A percentile compares a stretch with the other conserved stretches of the same genome.
phyloP scores from a whole-genome alignment of 1,140 invertebrate genomes.

The Lamellibrachia luymesi region DNA sequence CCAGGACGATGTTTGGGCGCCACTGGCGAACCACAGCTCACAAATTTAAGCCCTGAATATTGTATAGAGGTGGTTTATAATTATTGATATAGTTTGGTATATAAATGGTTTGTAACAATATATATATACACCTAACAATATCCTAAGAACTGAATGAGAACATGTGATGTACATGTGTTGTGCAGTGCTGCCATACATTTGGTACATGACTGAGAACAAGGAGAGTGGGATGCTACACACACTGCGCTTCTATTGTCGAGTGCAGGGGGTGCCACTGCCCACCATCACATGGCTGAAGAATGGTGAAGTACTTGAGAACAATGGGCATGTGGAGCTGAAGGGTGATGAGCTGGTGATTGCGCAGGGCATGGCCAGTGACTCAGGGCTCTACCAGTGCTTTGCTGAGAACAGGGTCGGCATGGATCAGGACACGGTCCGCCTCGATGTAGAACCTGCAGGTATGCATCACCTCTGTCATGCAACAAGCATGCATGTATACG shows the following conservation, averaged over 20 bases:
- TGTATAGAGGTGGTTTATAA: no score
- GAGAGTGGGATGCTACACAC: background rate
- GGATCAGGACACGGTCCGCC: background rate
- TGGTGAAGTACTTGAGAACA: constrained; percentile 2
- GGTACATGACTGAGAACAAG: background rate
- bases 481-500: no score
- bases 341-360: background rate
- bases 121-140: no score
- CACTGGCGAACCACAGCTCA: no score
- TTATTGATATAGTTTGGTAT: no score
- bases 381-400: constrained; percentile 20
- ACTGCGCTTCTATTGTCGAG: background rate
- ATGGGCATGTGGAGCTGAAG: background rate
- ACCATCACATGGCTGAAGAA: constrained; percentile 14
- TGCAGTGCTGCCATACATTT: background rate
- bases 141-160: background rate
- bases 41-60: no score
- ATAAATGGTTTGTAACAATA: no score
- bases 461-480: background rate
- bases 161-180: background rate
- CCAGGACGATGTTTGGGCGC: no score
- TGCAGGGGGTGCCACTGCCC: constrained; percentile 12
- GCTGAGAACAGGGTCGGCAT: constrained; percentile 13
- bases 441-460: background rate
- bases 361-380: constrained; percentile 3